Percentiles rank a stretch among this genome's conserved stretches.
These are phyloP conservation scores for Geotrypetes seraphini DNA, from an alignment of 2,797 vertebrate species.

Conservation along the genomic window DNA sequence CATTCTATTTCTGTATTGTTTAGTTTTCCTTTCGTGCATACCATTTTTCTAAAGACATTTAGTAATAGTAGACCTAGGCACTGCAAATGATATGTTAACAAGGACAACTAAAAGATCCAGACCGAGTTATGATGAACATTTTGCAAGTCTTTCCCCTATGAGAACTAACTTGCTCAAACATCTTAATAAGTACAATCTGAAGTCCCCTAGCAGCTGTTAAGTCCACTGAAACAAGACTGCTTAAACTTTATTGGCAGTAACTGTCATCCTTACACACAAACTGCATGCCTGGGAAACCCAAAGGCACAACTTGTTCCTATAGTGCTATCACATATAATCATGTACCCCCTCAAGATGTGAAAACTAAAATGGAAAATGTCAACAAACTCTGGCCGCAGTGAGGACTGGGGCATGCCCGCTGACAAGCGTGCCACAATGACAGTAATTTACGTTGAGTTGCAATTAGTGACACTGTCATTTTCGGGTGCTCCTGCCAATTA, in stretches of 20 bases:
- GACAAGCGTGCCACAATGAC: conserved; percentile 46
- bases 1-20: too few species aligned
- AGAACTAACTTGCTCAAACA: conserved; percentile 13
- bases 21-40: too few species aligned
- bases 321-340: conserved; percentile 35
- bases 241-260: conserved; percentile 41
- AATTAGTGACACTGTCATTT: conserved; percentile 85
- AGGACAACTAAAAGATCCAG: not conserved
- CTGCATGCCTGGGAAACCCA: conserved; percentile 13
- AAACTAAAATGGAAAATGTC: conserved; percentile 40
- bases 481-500: conserved; percentile 69
- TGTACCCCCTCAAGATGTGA: conserved; percentile 40
- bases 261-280: conserved; percentile 24
- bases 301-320: conserved; percentile 17
- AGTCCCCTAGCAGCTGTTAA: conserved; percentile 35
- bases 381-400: conserved; percentile 15
- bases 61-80: conserved; percentile 11
- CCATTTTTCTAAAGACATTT: conserved; percentile 22
- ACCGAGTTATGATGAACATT: not conserved
- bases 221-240: conserved; percentile 21
- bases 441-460: conserved; percentile 66
- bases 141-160: not conserved
- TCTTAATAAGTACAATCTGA: conserved; percentile 5
- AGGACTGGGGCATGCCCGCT: conserved; percentile 42
- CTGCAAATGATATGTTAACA: conserved; percentile 8